phyloP scores from a whole-genome alignment of 2,797 vertebrate species.

The Coregonus sp. region DNA sequence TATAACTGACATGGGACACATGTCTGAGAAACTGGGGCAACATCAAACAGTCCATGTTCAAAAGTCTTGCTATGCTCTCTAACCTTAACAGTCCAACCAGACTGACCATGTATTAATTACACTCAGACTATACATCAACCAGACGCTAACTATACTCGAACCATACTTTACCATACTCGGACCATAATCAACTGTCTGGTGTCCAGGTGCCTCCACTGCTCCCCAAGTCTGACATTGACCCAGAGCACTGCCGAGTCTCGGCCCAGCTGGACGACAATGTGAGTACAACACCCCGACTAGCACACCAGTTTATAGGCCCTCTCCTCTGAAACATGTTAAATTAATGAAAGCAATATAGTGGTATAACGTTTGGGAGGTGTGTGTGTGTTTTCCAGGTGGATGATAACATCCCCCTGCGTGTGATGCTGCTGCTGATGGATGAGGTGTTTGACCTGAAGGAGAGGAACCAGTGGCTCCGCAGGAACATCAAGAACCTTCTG shows the following conservation, averaged over 20 bases:
- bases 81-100: too few relatives aligned
- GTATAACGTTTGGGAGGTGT: not conserved
- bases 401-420: slow-evolving; percentile 93
- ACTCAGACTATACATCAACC: too few relatives aligned
- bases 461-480: slow-evolving; percentile 96
- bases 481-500: slow-evolving; percentile 98
- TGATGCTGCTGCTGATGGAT: slow-evolving; percentile 98
- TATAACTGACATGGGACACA: not conserved
- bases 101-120: too few relatives aligned
- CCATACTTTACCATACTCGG: not conserved
- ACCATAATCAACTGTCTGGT: not conserved
- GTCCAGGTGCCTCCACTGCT: slow-evolving; percentile 78
- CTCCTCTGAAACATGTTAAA: too few relatives aligned
- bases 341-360: not conserved
- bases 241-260: slow-evolving; percentile 92
- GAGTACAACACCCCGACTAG: slow-evolving; percentile 60
- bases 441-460: slow-evolving; percentile 98
- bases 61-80: not conserved
- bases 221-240: slow-evolving; percentile 90
- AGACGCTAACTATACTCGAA: not conserved
- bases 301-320: not conserved
- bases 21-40: not conserved
- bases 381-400: slow-evolving; percentile 81
- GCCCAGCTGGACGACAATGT: slow-evolving; percentile 96
- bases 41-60: not conserved